Conservation (phyloP, 2,797 vertebrate species). For the Micromesistius poutassou region DNA sequence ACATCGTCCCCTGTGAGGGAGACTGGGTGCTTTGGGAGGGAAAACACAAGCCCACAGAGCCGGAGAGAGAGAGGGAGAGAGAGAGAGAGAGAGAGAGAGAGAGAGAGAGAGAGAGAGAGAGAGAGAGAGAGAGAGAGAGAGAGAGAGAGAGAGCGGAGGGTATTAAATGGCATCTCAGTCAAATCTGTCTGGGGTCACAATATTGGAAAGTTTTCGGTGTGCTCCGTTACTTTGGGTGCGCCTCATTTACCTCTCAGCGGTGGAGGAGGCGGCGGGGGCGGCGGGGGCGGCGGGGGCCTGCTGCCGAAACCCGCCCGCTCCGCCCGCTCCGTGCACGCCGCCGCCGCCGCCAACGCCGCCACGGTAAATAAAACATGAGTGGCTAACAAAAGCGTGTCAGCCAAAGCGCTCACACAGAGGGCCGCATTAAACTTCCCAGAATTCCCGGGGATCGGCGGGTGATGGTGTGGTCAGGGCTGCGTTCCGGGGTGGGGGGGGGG, state of each 20-base stretch:
- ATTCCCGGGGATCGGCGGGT: background rate
- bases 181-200: slow-evolving; percentile 40
- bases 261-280: slow-evolving; percentile 27
- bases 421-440: background rate
- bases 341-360: background rate
- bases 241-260: slow-evolving; percentile 47
- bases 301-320: background rate
- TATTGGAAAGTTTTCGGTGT: slow-evolving; percentile 37
- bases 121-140: slow-evolving; percentile 28
- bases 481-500: background rate
- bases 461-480: background rate
- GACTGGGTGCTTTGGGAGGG: slow-evolving; percentile 18
- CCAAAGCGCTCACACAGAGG: background rate
- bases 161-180: slow-evolving; percentile 13
- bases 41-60: background rate
- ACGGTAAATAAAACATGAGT: background rate
- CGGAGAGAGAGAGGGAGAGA: background rate
- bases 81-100: background rate
- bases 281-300: background rate
- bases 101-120: slow-evolving; percentile 1
- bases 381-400: background rate
- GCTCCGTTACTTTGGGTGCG: slow-evolving; percentile 38
- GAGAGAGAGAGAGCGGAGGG: slow-evolving; percentile 7
- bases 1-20: slow-evolving; percentile 53
- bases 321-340: background rate